A percentile compares a stretch with the other conserved stretches of the same genome.
These are phyloP conservation scores for Tapirus indicus DNA, from an alignment of 2,797 vertebrate genomes.

Conservation along the genomic window DNA sequence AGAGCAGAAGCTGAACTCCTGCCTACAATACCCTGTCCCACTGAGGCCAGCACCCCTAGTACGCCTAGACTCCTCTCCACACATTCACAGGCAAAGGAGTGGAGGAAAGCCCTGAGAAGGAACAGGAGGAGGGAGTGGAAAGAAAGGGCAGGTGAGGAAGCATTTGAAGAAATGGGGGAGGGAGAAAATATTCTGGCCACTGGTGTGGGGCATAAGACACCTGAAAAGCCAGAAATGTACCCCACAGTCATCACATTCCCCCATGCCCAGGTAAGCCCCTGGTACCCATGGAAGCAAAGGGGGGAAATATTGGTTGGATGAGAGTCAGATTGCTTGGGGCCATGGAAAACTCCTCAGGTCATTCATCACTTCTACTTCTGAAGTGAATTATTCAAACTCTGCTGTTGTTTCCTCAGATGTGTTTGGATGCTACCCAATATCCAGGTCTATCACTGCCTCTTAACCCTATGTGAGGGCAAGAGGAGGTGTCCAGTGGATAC, in stretches of 20 bases:
- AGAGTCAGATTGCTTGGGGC: background rate
- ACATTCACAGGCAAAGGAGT: background rate
- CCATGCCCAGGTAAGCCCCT: too few relatives aligned
- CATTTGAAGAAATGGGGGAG: background rate
- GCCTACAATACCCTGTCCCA: background rate
- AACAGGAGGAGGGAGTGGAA: background rate
- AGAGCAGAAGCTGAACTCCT: background rate
- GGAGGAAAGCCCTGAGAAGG: background rate
- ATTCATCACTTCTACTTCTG: background rate
- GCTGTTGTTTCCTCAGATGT: fast-evolving
- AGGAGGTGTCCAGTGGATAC: background rate
- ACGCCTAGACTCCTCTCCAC: too few relatives aligned
- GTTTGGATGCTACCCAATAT: background rate
- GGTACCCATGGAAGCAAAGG: background rate
- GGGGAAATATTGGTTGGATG: too few relatives aligned
- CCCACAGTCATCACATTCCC: too few relatives aligned
- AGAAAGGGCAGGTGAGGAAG: background rate
- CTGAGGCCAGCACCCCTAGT: fast-evolving
- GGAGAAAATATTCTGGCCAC: background rate
- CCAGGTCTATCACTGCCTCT: background rate
- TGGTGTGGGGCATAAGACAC: too few relatives aligned
- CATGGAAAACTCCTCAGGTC: background rate
- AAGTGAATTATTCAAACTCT: background rate
- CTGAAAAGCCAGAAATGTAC: background rate
- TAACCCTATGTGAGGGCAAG: background rate